Conservation (phyloP, 2,888 invertebrate species). For the Thereva nobilitata region DNA sequence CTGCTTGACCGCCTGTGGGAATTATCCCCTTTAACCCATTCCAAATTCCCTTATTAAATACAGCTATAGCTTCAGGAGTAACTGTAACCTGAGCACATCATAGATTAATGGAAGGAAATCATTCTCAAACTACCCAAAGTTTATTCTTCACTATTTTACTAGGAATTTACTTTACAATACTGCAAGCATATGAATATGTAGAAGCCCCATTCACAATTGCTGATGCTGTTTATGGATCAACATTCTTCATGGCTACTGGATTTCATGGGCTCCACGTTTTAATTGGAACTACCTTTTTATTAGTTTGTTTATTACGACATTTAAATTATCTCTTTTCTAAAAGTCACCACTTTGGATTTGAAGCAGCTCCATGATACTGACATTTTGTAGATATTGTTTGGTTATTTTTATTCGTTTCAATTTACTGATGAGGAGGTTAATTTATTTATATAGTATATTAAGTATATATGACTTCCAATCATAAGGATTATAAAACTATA, state of each 20-base stretch:
- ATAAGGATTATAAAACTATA: conserved; percentile 64
- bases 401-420: conserved; percentile 65
- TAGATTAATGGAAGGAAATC: conserved; percentile 60
- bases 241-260: conserved; percentile 75
- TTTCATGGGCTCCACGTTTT: conserved; percentile 76
- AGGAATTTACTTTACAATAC: conserved; percentile 68
- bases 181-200: conserved; percentile 72
- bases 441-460: conserved; percentile 47
- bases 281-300: conserved; percentile 64
- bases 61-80: conserved; percentile 71
- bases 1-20: conserved; percentile 67
- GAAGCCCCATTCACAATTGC: conserved; percentile 65
- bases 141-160: conserved; percentile 63
- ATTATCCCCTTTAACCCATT: conserved; percentile 69
- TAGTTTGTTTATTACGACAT: conserved; percentile 61
- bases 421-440: conserved; percentile 71
- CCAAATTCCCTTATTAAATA: conserved; percentile 73
- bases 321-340: conserved; percentile 61
- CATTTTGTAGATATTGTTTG: conserved; percentile 71
- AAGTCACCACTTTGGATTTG: conserved; percentile 67
- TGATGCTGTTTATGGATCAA: conserved; percentile 69
- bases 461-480: conserved; percentile 75
- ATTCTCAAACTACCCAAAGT: conserved; percentile 58
- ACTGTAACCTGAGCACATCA: conserved; percentile 70
- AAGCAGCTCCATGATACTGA: conserved; percentile 70